Conservation (phyloP, 2,797 vertebrate species). For the Phataginus tricuspis region DNA sequence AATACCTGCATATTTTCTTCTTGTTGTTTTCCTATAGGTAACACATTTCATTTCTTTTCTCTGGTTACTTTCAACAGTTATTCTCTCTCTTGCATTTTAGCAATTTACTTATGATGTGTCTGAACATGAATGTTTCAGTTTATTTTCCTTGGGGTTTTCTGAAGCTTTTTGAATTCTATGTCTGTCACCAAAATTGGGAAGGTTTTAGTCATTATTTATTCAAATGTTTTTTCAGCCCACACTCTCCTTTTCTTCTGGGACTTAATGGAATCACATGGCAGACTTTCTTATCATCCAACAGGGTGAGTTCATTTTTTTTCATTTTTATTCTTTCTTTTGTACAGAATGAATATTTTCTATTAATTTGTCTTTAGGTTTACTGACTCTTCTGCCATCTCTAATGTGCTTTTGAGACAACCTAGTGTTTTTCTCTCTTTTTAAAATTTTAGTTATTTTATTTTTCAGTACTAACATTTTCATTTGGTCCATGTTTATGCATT, state of each 20-base stretch:
- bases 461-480: background rate
- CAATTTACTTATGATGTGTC: background rate
- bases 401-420: background rate
- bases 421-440: background rate
- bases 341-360: background rate
- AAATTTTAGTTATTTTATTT: background rate
- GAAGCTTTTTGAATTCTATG: background rate
- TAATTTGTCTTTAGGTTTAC: background rate
- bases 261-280: background rate
- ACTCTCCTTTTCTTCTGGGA: background rate
- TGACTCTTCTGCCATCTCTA: background rate
- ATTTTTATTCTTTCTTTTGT: background rate
- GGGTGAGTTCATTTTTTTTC: background rate
- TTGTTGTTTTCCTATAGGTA: background rate
- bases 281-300: background rate
- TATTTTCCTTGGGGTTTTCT: background rate
- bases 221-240: background rate
- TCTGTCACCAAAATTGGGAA: background rate
- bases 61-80: background rate
- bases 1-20: background rate
- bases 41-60: background rate
- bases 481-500: background rate
- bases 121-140: background rate
- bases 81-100: background rate
- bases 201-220: background rate